These are phyloP conservation scores for Rhynchomys soricoides DNA, from an alignment of 2,113 vertebrate genomes.

Conservation along the genomic window DNA sequence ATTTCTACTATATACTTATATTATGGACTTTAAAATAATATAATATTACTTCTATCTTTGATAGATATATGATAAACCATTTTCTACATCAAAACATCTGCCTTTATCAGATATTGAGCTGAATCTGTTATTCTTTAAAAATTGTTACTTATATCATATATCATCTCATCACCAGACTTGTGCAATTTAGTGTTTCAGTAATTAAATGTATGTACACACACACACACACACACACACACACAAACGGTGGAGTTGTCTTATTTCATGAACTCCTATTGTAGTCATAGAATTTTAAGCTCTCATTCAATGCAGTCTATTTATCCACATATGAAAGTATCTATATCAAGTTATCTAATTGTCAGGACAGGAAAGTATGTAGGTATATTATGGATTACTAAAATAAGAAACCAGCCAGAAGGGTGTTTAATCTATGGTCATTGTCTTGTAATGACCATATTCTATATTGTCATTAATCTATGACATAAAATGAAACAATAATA, in stretches of 20 bases:
- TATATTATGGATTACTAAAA: not conserved
- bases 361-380: not conserved
- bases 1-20: not conserved
- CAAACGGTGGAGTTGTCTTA: not conserved
- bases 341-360: not conserved
- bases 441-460: too few species aligned
- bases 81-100: not conserved
- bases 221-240: not conserved
- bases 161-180: not conserved
- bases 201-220: not conserved
- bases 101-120: not conserved
- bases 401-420: not conserved
- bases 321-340: not conserved
- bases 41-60: not conserved
- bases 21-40: not conserved
- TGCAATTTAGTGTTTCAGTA: not conserved
- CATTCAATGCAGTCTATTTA: not conserved
- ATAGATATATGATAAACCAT: not conserved
- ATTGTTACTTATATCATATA: not conserved
- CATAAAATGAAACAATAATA: too few species aligned
- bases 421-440: not conserved
- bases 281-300: not conserved
- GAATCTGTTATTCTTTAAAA: not conserved
- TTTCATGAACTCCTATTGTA: not conserved
- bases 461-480: too few species aligned